These are phyloP conservation scores for Nezara viridula DNA, from an alignment of 2,888 invertebrate species.

Conservation along the genomic window DNA sequence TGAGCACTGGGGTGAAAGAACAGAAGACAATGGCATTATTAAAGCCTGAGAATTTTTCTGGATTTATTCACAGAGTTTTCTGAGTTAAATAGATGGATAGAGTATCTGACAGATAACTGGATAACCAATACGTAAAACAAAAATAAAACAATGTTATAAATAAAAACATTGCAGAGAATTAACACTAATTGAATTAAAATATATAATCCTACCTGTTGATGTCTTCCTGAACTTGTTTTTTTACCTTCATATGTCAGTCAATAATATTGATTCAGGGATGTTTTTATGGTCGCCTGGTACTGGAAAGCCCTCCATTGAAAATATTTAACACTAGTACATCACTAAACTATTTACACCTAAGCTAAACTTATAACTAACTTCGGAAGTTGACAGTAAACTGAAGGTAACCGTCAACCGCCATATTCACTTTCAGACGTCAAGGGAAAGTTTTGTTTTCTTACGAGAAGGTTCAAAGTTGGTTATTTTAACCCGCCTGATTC, in stretches of 20 bases:
- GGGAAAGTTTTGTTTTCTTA: conserved; percentile 41
- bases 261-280: not conserved
- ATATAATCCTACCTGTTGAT: conserved; percentile 35
- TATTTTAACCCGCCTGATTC: not conserved
- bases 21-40: conserved; percentile 26
- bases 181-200: not conserved
- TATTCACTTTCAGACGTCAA: conserved; percentile 46
- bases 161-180: not conserved
- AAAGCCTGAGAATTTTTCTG: conserved; percentile 36
- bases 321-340: conserved; percentile 2
- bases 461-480: conserved; percentile 12
- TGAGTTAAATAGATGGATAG: not conserved
- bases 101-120: not conserved
- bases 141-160: not conserved
- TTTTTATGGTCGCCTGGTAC: not conserved
- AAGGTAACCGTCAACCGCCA: conserved; percentile 47
- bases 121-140: not conserved
- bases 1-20: not conserved
- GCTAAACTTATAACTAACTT: conserved; percentile 14
- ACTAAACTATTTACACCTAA: conserved; percentile 43
- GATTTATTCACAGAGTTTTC: conserved; percentile 27
- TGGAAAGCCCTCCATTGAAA: not conserved
- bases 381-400: conserved; percentile 34
- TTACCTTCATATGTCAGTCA: conserved; percentile 20
- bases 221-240: conserved; percentile 23